A percentile compares a stretch with the other conserved stretches of the same genome.
phyloP scores from a whole-genome alignment of 2,113 vertebrate genomes.

The Nipponia nippon region DNA sequence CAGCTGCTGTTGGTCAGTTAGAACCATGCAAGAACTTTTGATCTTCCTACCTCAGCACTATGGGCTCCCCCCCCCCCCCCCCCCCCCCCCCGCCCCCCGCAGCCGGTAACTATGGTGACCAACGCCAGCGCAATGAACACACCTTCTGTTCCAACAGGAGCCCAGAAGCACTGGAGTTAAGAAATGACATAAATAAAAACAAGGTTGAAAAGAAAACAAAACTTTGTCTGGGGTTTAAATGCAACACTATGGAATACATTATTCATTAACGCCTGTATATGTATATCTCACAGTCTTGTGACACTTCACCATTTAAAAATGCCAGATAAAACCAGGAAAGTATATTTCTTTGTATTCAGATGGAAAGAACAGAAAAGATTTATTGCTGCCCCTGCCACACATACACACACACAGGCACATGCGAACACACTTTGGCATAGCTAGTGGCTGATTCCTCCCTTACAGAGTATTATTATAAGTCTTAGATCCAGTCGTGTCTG shows the following conservation, averaged over 20 bases:
- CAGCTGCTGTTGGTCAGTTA: neutral
- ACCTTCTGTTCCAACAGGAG: neutral
- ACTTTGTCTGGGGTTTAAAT: neutral
- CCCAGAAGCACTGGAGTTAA: neutral
- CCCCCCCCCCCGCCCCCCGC: neutral
- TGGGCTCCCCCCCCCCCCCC: neutral
- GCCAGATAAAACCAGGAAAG: neutral
- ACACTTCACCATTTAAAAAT: neutral
- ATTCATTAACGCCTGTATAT: neutral
- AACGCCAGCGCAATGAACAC: neutral
- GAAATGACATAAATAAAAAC: neutral
- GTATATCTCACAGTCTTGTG: neutral
- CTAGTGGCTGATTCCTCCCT: neutral
- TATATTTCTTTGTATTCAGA: neutral
- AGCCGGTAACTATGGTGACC: constrained; percentile 40
- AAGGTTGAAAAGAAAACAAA: neutral
- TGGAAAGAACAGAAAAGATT: neutral
- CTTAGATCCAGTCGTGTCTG: neutral
- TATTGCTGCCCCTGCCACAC: neutral
- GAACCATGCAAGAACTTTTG: neutral
- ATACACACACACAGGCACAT: rapidly evolving
- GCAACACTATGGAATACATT: neutral
- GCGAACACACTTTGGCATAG: neutral
- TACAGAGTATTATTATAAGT: neutral
- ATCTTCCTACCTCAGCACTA: neutral